Evolutionary conservation across 2,888 invertebrate genomes (phyloP), one percentile per base, ranked within the genome.

Genomic region (Ommatoiulus sabulosus): DNA sequence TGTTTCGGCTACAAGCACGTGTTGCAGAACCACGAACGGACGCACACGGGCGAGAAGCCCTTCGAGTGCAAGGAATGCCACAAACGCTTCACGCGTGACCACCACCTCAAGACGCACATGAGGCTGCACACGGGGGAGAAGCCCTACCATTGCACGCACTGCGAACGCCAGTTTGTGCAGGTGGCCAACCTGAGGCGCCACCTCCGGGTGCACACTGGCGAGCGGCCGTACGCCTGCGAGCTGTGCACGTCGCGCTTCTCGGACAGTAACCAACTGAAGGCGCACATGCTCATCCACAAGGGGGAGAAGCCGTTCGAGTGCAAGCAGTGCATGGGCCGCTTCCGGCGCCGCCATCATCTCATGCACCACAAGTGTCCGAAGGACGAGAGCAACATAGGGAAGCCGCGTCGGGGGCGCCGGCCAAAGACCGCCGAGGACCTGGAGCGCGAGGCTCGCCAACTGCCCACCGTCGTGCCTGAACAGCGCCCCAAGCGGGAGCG

Each of bases 1-100:
- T 96, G 96, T 15, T 98, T 98, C 92, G 97, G 97, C 87, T 98
- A 98, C 94, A 98, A 98, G 92, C 98, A 98, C 93, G 98, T 98
- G 35, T 94, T 98, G 87, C 97, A 98, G 93, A 98, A 98, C 92
- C 98, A 98, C 93, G 97, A 97, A 92, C 95, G 98, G 91, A 98
- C 98, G 0, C 98, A 98, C 92, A 98, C 98, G 0, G 98, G 98
- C 0, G 98, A 98, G 92, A 98, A 98, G 91, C 98, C 98, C 0
- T 98, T 97, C 93, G 96, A 97, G 92, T 98, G 98, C 92, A 96
- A 95, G 48, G 96, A 97, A 92, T 98, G 98, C 92, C 96, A 97
- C 92, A 98, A 98, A 93, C 94, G 97, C 90, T 98, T 98, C 93
- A 98, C 97, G 0, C 94, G 98, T 87, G 98, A 98, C 92, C 98